These are phyloP conservation scores for Sicus ferrugineus DNA, from an alignment of 2,888 invertebrate species.

Conservation along the genomic window DNA sequence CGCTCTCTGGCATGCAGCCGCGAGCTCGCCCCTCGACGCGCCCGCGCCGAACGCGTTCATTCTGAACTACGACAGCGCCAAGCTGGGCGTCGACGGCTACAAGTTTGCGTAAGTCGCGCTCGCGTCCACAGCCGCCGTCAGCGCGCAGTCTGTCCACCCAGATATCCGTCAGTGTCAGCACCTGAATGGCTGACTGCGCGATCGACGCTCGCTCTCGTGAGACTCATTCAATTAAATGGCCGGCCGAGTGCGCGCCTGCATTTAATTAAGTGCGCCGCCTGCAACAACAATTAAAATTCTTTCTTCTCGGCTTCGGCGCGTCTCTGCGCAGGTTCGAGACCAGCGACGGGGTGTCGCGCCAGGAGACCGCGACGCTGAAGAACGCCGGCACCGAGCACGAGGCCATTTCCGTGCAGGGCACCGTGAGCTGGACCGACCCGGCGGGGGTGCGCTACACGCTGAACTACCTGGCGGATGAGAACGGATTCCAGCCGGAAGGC, in stretches of 20 bases:
- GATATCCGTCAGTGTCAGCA: neutral
- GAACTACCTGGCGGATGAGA: slow-evolving; percentile 67
- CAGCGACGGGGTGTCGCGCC: slow-evolving; percentile 64
- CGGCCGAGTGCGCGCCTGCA: neutral
- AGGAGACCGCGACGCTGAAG: slow-evolving; percentile 64
- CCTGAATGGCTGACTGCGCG: no score
- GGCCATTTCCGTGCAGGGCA: slow-evolving; percentile 64
- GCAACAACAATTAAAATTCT: neutral
- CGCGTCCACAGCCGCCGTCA: no score
- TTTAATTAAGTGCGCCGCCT: neutral
- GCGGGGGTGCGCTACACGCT: slow-evolving; percentile 66
- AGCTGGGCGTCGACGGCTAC: slow-evolving; percentile 56
- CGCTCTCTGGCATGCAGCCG: slow-evolving; percentile 38
- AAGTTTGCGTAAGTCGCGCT: slow-evolving; percentile 54
- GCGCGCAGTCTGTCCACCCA: neutral
- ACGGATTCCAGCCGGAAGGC: slow-evolving; percentile 67
- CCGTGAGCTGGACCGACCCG: slow-evolving; percentile 63
- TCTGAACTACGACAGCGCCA: slow-evolving; percentile 69
- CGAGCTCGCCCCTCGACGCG: slow-evolving; percentile 53
- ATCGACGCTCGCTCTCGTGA: no score
- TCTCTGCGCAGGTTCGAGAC: slow-evolving; percentile 58
- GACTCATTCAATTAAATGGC: neutral
- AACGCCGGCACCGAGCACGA: slow-evolving; percentile 64
- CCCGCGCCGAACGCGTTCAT: slow-evolving; percentile 67
- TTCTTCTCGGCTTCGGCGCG: neutral